Conservation (phyloP, 2,797 vertebrate species). For the Pipistrellus nathusii region DNA sequence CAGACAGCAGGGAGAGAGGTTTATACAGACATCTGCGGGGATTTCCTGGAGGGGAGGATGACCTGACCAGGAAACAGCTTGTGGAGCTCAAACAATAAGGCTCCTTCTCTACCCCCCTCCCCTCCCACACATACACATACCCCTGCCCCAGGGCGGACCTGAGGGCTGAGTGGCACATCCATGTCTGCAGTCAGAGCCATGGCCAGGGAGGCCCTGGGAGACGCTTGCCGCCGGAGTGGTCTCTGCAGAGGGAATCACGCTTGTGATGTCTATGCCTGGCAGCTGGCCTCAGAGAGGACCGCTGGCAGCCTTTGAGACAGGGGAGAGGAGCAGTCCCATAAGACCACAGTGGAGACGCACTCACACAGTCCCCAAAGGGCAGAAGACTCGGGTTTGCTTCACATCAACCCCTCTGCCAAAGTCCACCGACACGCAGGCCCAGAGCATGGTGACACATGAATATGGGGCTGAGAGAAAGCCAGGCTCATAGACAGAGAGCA, state of each 20-base stretch:
- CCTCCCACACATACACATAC: too few species aligned
- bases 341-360: neutral
- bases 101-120: too few species aligned
- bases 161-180: neutral
- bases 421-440: neutral
- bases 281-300: neutral
- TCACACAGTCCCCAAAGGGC: neutral
- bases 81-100: neutral
- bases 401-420: neutral
- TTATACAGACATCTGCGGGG: neutral
- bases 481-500: neutral
- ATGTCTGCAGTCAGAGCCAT: neutral
- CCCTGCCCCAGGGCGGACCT: accelerated
- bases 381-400: neutral
- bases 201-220: neutral
- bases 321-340: neutral
- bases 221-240: neutral
- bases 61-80: neutral
- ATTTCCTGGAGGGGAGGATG: neutral
- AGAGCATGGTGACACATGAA: neutral
- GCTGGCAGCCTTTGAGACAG: neutral
- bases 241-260: neutral
- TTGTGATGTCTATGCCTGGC: neutral
- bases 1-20: accelerated
- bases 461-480: neutral